phyloP scores from a whole-genome alignment of 2,888 invertebrate species.

The Trachelus stipa region DNA sequence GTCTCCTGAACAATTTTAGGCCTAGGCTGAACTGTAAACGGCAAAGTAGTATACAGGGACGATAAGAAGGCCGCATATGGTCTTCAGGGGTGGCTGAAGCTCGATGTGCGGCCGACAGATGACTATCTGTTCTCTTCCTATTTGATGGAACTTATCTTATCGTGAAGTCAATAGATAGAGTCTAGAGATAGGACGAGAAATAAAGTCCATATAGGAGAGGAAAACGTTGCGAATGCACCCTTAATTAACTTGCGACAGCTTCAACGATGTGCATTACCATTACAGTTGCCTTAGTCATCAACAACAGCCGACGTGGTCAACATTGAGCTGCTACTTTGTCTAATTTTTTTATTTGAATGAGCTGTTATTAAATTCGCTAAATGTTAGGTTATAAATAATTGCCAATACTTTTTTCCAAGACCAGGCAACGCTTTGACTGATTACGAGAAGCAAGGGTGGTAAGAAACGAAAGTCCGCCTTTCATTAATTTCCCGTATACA shows the following conservation, averaged over 20 bases:
- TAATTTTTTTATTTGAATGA: neutral
- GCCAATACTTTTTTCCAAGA: neutral
- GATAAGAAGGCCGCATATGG: constrained; percentile 57
- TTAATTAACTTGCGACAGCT: constrained; percentile 56
- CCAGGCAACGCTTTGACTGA: neutral
- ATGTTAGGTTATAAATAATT: neutral
- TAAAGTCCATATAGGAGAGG: constrained; percentile 25
- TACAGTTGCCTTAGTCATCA: neutral
- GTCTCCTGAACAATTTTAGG: neutral
- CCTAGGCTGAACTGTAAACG: neutral
- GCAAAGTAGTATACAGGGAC: constrained; percentile 22
- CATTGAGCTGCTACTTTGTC: neutral
- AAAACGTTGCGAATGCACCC: constrained; percentile 27
- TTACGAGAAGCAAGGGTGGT: neutral
- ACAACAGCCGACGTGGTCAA: neutral
- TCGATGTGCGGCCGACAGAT: constrained; percentile 49
- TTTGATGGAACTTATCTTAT: constrained; percentile 56
- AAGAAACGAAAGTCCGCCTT: neutral
- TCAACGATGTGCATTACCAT: neutral
- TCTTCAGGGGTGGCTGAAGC: constrained; percentile 41
- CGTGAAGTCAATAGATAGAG: constrained; percentile 53
- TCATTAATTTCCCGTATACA: constrained; percentile 5
- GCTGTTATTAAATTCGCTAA: neutral
- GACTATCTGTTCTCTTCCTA: constrained; percentile 41
- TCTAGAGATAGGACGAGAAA: constrained; percentile 42